Percentiles rank a stretch among this genome's conserved stretches.
phyloP scores from a whole-genome alignment of 2,797 vertebrate species.

The Eutrigla gurnardus region DNA sequence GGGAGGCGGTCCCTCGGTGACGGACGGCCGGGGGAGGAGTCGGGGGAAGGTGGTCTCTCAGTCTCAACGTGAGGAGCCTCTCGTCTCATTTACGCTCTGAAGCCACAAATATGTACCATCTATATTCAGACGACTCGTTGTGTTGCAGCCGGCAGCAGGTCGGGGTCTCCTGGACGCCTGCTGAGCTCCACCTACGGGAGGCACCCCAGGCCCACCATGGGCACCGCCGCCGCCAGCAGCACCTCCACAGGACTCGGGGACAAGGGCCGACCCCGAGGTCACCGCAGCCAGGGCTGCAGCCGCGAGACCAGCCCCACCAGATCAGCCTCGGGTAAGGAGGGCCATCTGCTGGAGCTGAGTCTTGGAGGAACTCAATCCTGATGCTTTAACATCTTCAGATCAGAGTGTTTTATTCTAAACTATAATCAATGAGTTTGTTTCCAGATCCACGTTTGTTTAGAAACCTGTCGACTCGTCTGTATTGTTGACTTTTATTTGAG shows the following conservation, averaged over 20 bases:
- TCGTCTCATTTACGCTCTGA: too few relatives aligned
- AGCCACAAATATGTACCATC: too few relatives aligned
- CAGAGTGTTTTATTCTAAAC: too few relatives aligned
- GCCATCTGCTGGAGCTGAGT: too few relatives aligned
- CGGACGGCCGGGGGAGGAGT: constrained; percentile 91
- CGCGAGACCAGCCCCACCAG: constrained; percentile 95
- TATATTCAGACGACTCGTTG: neutral
- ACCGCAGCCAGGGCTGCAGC: constrained; percentile 96
- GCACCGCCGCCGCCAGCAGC: constrained; percentile 52
- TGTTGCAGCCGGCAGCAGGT: constrained; percentile 92
- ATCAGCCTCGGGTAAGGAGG: constrained; percentile 82
- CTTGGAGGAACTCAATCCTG: too few relatives aligned
- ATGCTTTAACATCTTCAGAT: too few relatives aligned
- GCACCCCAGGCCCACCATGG: constrained; percentile 81
- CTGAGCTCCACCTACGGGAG: constrained; percentile 88
- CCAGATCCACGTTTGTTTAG: too few relatives aligned
- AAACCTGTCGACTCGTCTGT: too few relatives aligned
- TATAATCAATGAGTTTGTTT: too few relatives aligned
- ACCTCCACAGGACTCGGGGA: constrained; percentile 56
- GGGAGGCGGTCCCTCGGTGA: constrained; percentile 84
- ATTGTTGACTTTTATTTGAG: neutral
- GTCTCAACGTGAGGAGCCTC: constrained; percentile 90
- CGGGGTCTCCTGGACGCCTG: constrained; percentile 93
- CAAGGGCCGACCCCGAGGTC: constrained; percentile 88
- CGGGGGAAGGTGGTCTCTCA: constrained; percentile 93